Evolutionary conservation across 2,797 vertebrate species (phyloP).

Genomic region (Poecile montanus): DNA sequence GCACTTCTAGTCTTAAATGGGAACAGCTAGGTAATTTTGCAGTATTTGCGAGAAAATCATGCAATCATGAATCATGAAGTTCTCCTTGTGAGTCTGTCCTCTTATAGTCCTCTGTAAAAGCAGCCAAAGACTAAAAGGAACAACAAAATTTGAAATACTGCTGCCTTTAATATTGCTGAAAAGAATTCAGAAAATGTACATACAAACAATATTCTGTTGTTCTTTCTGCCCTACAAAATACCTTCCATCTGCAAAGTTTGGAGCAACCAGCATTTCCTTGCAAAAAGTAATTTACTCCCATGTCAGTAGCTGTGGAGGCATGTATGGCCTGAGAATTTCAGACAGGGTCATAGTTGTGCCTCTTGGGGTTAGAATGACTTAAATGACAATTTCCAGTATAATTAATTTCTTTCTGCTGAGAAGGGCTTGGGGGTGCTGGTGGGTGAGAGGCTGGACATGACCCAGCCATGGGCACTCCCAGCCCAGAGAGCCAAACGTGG

Average conservation of each 20-base stretch:
- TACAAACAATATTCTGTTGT: background rate
- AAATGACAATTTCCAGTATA: background rate
- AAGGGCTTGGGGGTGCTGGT: background rate
- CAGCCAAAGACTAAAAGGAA: background rate
- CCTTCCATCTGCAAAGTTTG: background rate
- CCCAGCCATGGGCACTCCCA: background rate
- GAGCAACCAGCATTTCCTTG: background rate
- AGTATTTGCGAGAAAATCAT: background rate
- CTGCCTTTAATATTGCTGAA: background rate
- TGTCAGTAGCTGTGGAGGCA: rapidly evolving
- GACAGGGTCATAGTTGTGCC: background rate
- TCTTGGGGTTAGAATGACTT: background rate
- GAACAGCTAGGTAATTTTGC: background rate
- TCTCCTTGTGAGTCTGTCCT: background rate
- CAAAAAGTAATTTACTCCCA: background rate
- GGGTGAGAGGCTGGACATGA: background rate
- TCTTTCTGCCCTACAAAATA: background rate
- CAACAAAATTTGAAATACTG: background rate
- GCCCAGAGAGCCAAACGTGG: rapidly evolving
- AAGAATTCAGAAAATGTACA: background rate
- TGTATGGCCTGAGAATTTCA: background rate
- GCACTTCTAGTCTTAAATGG: background rate
- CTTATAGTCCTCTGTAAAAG: background rate
- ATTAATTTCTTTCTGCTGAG: background rate
- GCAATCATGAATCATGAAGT: background rate